A percentile compares a stretch with the other conserved stretches of the same genome.
Conservation (phyloP, 1,140 invertebrate genomes). For the Coptotermes formosanus region DNA sequence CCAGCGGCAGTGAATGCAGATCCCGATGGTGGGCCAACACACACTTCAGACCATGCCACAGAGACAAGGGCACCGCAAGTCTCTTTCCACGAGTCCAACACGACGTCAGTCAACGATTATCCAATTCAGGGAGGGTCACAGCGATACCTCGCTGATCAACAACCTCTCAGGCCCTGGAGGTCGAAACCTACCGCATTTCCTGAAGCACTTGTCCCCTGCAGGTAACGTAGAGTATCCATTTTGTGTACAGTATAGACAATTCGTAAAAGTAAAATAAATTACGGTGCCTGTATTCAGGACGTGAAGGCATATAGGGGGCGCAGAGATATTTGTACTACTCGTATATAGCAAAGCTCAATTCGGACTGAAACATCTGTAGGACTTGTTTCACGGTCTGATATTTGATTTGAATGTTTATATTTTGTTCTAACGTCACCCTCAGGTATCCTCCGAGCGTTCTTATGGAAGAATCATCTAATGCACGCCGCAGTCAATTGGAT, state of each 20-base stretch:
- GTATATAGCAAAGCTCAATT: no score
- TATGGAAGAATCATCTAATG: neutral
- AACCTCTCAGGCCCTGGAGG: neutral
- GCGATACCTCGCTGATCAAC: neutral
- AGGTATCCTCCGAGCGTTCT: neutral
- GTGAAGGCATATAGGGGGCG: no score
- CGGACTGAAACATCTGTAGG: no score
- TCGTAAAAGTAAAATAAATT: no score
- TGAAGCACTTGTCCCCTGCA: neutral
- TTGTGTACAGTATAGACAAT: no score
- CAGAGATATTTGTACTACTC: no score
- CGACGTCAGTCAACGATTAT: neutral
- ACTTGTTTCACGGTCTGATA: no score
- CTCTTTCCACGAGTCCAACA: neutral
- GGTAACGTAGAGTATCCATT: neutral
- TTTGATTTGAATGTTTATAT: no score
- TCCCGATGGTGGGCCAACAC: neutral
- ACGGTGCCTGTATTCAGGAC: no score
- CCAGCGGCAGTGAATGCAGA: neutral
- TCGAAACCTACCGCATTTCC: constrained; percentile 1
- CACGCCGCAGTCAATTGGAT: neutral
- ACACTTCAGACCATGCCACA: neutral
- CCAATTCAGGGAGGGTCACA: neutral
- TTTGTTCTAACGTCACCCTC: neutral
- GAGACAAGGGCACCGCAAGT: neutral